Evolutionary conservation across 2,113 vertebrate genomes (phyloP).

Genomic region (Festucalex cinctus): DNA sequence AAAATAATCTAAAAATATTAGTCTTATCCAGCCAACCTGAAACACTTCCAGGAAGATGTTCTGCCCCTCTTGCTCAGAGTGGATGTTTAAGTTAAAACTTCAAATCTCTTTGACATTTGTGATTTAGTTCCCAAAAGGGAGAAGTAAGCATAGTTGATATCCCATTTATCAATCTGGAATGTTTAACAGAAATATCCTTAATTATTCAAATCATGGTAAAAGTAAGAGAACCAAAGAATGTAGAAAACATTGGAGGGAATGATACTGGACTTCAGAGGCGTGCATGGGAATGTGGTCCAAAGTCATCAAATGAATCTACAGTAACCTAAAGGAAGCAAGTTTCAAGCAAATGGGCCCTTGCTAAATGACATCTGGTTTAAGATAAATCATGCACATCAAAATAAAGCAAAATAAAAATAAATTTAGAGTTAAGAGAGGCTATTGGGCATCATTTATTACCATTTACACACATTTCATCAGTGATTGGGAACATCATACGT

Average conservation of each 20-base stretch:
- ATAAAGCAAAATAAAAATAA: no score
- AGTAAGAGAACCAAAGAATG: conserved; percentile 34
- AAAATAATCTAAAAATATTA: no score
- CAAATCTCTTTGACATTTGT: not conserved
- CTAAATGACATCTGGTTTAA: conserved; percentile 7
- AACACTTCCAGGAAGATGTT: no score
- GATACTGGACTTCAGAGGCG: conserved; percentile 18
- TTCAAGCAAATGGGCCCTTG: conserved; percentile 14
- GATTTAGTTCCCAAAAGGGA: not conserved
- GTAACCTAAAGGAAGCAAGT: conserved; percentile 16
- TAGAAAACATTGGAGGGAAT: conserved; percentile 26
- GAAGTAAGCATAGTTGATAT: not conserved
- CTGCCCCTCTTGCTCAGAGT: not conserved
- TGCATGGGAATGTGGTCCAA: not conserved
- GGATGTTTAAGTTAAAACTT: not conserved
- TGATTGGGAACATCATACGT: no score
- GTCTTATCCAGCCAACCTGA: no score
- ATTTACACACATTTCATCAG: no score
- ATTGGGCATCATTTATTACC: no score
- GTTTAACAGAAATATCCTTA: not conserved
- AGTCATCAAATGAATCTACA: conserved; percentile 27
- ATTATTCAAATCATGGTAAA: conserved; percentile 10
- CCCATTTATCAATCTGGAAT: not conserved
- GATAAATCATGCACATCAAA: no score
- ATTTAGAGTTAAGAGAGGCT: no score